Conservation (phyloP, 2,797 vertebrate genomes). For the Alectoris magna region DNA sequence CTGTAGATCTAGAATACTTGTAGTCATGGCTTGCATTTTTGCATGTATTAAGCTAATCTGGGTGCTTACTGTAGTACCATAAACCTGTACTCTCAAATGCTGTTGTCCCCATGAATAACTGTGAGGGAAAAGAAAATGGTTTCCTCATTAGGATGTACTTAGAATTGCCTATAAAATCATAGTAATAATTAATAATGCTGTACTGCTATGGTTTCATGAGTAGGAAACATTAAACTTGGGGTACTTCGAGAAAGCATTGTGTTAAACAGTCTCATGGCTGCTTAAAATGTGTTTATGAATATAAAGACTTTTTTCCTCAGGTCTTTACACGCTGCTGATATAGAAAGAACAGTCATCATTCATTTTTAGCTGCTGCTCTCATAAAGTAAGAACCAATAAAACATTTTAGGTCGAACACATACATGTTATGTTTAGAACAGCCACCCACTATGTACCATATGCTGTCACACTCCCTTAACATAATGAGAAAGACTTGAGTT, state of each 20-base stretch:
- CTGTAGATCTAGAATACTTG: not conserved
- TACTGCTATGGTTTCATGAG: not conserved
- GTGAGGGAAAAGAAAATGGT: not conserved
- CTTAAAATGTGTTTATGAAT: slow-evolving; percentile 14
- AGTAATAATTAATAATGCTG: not conserved
- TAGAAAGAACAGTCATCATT: slow-evolving; percentile 63
- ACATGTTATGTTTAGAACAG: slow-evolving; percentile 64
- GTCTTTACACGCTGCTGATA: slow-evolving; percentile 42
- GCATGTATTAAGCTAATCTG: not conserved
- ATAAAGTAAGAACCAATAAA: slow-evolving; percentile 51
- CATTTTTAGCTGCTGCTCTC: slow-evolving; percentile 62
- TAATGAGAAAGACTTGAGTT: slow-evolving; percentile 40
- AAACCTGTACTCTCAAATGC: not conserved
- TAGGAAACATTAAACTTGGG: not conserved
- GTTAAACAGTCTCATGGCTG: not conserved
- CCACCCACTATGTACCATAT: slow-evolving; percentile 44
- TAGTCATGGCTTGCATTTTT: not conserved
- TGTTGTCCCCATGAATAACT: not conserved
- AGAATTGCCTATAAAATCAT: not conserved
- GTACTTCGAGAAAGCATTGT: not conserved
- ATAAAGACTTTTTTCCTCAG: slow-evolving; percentile 22
- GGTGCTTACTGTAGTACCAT: not conserved
- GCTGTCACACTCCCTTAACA: slow-evolving; percentile 56
- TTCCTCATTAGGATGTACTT: not conserved
- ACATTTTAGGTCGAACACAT: slow-evolving; percentile 52